Evolutionary conservation across 2,888 invertebrate species (phyloP), one percentile per base, ranked within the genome.

Genomic region (Zygogramma bicolorata): DNA sequence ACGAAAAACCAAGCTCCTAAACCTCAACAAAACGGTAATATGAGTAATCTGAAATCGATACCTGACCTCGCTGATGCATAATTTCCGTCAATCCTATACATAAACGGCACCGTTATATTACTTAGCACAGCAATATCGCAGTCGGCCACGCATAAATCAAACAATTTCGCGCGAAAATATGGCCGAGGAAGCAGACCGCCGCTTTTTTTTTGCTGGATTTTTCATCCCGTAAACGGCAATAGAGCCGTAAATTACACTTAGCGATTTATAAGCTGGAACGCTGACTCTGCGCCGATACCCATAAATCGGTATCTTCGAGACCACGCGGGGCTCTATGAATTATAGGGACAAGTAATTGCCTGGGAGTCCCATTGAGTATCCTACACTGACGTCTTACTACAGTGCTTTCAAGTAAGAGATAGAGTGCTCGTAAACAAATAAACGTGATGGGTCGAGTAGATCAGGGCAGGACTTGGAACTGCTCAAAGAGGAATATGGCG

Each of bases 141-240:
- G 53, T 59, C 46, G 60, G 65, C 29, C n/a, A n/a, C 65, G 49
- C 70, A 65, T 70, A 66, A 70, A 70, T 70, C 70, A 70, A 66
- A 27, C 38, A 49, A 66, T 42, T 42, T 22, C 25, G 42, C 61
- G 29, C 27, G 63, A 29, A 46, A 46, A 63, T 49, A n/a, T 42
- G 46, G 15, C 53, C 29, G 57, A 58, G 63, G 68, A 68, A 67
- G 60, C 68, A 42, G 59, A 40, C 57, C n/a, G n/a, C 7, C 13
- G n/a, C 25, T 40, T 65, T 68, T 71, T 61, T 65, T 38, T n/a
- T 27, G 25, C 10, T 38, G 53, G 68, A 72, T 72, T 72, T 68
- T 72, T 72, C 68, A 72, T 72, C 60, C 61, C 46, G 60, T 69
- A 69, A 72, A 72, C 65, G 68, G 68, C 46, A 22, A 57, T 61